Evolutionary conservation across 2,888 invertebrate species (phyloP), one percentile per base, ranked within the genome.

Genomic region (Chaetogeoica ovagalla): DNA sequence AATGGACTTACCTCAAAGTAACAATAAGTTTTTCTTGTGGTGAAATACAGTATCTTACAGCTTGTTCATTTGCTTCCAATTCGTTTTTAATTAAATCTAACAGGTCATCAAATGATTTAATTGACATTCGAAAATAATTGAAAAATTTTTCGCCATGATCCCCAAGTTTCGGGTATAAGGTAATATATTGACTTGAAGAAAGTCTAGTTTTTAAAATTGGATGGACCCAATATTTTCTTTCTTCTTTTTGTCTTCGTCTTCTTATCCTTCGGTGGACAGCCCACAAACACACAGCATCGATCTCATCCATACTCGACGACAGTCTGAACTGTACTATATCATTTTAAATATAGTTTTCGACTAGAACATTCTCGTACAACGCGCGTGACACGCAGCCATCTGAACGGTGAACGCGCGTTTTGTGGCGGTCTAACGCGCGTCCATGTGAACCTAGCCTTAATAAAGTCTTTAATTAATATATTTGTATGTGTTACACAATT

Each of bases 161-260:
- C 84, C 84, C 84, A 83, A 84, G 83, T 79, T 85, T 84, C 79
- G 84, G 83, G 84, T 84, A 84, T 83, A 85, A 83, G 48, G 84
- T 85, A 83, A 84, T 82, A 69, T 66, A 76, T 30, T 30, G 59
- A n/a, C 39, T 65, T 39, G 7, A 15, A n/a, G 8, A n/a, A 5
- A 15, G n/a, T 65, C 19, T 65, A n/a, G 39, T 8, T 65, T 8
- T 15, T 37, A 65, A 65, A n/a, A 65, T 7, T 13, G 65, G 65
- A n/a, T 65, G 37, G n/a, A 65, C 11, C 37, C 65, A 65, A 59
- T 37, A 60, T 15, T 63, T 63, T 39, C 39, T 9, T 39, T 39
- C 39, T 39, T 19, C 0, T 5, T 68, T 68, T 7, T 6, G 21
- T n/a, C 23, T 21, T 21, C 48, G 23, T n/a, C n/a, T n/a, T 8